These are phyloP conservation scores for Psilanteris sp. DNA, from an alignment of 1,140 invertebrate genomes.

Conservation along the genomic window DNA sequence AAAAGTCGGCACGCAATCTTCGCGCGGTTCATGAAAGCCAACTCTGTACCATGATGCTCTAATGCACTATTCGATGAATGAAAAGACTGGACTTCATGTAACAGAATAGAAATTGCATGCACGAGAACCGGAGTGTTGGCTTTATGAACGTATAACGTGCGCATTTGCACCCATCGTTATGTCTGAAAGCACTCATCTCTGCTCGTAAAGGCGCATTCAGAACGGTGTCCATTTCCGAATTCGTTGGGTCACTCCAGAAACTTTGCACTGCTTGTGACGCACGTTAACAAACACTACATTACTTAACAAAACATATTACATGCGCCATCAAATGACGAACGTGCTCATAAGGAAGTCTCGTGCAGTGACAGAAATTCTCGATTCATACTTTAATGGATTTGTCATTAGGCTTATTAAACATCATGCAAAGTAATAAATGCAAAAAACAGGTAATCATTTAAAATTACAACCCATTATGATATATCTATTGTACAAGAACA, in stretches of 20 bases:
- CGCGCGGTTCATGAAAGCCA: constrained; percentile 29
- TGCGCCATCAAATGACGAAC: too few species aligned
- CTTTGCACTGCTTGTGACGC: constrained; percentile 40
- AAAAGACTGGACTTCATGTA: constrained; percentile 50
- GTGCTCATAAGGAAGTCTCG: too few species aligned
- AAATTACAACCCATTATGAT: too few species aligned
- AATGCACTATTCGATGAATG: constrained; percentile 48
- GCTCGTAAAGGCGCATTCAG: constrained; percentile 40
- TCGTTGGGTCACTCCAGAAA: constrained; percentile 43
- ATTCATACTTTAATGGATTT: too few species aligned
- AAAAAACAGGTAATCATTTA: too few species aligned
- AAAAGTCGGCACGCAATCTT: constrained; percentile 55
- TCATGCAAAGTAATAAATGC: too few species aligned
- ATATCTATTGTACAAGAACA: too few species aligned
- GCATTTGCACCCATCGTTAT: constrained; percentile 32
- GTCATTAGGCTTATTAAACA: too few species aligned
- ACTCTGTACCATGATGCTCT: constrained; percentile 20
- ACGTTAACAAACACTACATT: too few species aligned
- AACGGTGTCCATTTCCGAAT: constrained; percentile 41
- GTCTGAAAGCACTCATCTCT: constrained; percentile 34
- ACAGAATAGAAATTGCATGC: constrained; percentile 41
- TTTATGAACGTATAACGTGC: constrained; percentile 15
- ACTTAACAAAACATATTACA: too few species aligned
- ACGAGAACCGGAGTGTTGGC: constrained; percentile 3
- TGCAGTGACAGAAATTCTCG: too few species aligned